These are phyloP conservation scores for Caradrina kadenii DNA, from an alignment of 2,888 invertebrate genomes.

Conservation along the genomic window DNA sequence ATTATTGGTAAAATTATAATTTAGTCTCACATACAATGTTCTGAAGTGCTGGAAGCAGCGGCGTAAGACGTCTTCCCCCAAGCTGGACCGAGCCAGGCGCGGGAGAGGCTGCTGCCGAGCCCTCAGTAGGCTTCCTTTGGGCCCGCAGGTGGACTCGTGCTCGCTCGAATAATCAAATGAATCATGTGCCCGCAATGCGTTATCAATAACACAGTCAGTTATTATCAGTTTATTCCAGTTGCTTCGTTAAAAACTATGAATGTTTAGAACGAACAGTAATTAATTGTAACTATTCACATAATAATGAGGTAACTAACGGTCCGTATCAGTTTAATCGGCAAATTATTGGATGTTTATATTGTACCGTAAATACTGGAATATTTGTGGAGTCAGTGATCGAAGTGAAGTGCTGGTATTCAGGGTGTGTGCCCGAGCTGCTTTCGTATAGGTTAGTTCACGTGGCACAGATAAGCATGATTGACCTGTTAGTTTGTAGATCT, in stretches of 20 bases:
- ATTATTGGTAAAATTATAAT: too few species aligned
- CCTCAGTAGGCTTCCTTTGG: too few species aligned
- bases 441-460: neutral
- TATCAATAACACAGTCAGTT: conserved; percentile 5
- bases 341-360: conserved; percentile 28
- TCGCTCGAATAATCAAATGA: neutral
- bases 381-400: neutral
- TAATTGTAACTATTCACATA: conserved; percentile 29
- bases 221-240: neutral
- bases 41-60: too few species aligned
- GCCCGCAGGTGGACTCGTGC: neutral
- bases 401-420: neutral
- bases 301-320: conserved; percentile 33
- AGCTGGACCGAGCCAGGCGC: too few species aligned
- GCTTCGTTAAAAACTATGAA: neutral
- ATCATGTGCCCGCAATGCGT: neutral
- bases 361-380: neutral
- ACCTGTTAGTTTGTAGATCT: too few species aligned
- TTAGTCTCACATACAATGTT: too few species aligned
- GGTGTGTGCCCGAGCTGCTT: neutral
- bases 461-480: too few species aligned
- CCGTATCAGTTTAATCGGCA: conserved; percentile 40
- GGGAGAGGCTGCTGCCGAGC: neutral
- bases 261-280: conserved; percentile 26
- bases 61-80: too few species aligned